A percentile compares a stretch with the other conserved stretches of the same genome.
phyloP scores from a whole-genome alignment of 1,140 invertebrate genomes.

The Rhyzopertha dominica region DNA sequence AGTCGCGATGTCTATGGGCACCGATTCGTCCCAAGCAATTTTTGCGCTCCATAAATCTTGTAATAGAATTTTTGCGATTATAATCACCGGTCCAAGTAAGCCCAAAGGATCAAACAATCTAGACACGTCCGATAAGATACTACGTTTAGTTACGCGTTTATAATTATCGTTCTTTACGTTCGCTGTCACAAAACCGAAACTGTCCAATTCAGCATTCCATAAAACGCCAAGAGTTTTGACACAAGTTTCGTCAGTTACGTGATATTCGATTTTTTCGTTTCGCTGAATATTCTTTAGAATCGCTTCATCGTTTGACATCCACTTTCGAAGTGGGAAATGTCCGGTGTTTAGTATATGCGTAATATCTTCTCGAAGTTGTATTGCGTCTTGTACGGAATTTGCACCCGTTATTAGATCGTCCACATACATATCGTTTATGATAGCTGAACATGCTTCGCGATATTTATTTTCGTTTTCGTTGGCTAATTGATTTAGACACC shows the following conservation, averaged over 20 bases:
- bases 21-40: conserved; percentile 43
- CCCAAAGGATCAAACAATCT: conserved; percentile 41
- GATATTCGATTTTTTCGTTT: not conserved
- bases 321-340: conserved; percentile 20
- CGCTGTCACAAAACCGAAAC: not conserved
- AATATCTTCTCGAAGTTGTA: conserved; percentile 8
- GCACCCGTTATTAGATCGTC: conserved; percentile 46
- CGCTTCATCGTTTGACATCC: conserved; percentile 14
- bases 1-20: conserved; percentile 19
- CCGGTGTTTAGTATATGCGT: conserved; percentile 11
- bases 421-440: conserved; percentile 45
- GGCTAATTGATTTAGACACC: conserved; percentile 34
- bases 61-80: conserved; percentile 42
- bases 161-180: not conserved
- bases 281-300: not conserved
- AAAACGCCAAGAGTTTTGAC: conserved; percentile 13
- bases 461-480: conserved; percentile 28
- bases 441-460: conserved; percentile 31
- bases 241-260: not conserved
- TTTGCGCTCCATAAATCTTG: conserved; percentile 41
- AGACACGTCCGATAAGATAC: conserved; percentile 31
- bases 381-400: conserved; percentile 22
- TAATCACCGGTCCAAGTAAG: conserved; percentile 37
- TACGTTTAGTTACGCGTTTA: too few species aligned
- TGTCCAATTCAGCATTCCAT: conserved; percentile 6